Conservation (phyloP, 2,888 invertebrate genomes). For the Neoaliturus tenellus region DNA sequence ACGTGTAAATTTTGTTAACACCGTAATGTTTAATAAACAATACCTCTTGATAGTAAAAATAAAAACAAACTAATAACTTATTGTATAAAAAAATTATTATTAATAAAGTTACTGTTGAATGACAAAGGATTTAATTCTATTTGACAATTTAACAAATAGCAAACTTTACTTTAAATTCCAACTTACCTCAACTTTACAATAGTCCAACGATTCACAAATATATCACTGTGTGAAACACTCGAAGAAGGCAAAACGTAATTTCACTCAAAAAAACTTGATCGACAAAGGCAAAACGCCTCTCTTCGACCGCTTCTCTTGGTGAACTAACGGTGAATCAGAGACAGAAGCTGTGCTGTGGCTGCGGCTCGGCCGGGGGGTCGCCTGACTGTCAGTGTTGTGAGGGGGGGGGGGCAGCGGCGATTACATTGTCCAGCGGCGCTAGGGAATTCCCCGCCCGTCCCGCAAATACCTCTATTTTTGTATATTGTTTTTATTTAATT, state of each 20-base stretch:
- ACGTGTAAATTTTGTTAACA: too few relatives aligned
- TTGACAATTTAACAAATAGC: too few relatives aligned
- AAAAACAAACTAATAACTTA: too few relatives aligned
- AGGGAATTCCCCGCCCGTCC: neutral
- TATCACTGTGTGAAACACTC: neutral
- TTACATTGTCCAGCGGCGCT: neutral
- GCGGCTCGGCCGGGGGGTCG: neutral
- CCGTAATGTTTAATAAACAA: too few relatives aligned
- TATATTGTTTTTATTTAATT: too few relatives aligned
- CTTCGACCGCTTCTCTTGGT: slow-evolving; percentile 6
- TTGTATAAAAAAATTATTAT: too few relatives aligned
- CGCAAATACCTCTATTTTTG: neutral
- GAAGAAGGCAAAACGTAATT: neutral
- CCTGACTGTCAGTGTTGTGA: neutral
- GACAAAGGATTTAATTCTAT: too few relatives aligned
- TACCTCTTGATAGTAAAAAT: too few relatives aligned
- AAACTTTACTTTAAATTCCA: neutral
- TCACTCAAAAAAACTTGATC: neutral
- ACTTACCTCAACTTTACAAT: neutral
- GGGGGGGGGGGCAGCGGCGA: neutral
- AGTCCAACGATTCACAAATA: neutral
- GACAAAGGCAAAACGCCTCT: neutral
- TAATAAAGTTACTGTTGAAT: too few relatives aligned
- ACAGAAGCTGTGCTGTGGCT: neutral
- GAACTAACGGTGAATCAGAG: neutral